A percentile compares a stretch with the other conserved stretches of the same genome.
phyloP scores from a whole-genome alignment of 2,888 invertebrate genomes.

The Acanthosepion lycidas region DNA sequence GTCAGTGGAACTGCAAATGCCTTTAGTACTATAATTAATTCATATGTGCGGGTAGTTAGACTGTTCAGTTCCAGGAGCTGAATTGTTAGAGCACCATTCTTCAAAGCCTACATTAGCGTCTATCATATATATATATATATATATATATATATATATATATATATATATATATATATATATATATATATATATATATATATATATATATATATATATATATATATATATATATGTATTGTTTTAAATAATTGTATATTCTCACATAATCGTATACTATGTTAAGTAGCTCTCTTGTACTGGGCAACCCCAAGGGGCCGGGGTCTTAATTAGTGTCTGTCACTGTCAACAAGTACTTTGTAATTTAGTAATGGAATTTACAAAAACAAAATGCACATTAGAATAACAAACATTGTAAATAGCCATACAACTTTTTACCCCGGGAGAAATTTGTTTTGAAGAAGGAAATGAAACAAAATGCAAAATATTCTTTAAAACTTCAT shows the following conservation, averaged over 20 bases:
- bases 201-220: background rate
- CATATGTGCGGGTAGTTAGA: too few species aligned
- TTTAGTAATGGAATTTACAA: conserved; percentile 17
- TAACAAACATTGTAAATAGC: background rate
- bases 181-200: background rate
- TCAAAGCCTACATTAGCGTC: too few species aligned
- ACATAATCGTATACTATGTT: background rate
- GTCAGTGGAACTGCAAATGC: too few species aligned
- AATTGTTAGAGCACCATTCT: too few species aligned
- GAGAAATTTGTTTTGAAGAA: background rate
- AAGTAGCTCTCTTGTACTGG: background rate
- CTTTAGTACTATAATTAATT: too few species aligned
- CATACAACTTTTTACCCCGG: background rate
- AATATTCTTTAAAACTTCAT: background rate
- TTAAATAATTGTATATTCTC: background rate
- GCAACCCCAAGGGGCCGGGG: background rate
- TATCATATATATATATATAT: background rate
- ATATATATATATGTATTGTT: background rate
- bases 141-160: background rate
- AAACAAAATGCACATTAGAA: background rate
- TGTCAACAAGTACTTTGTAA: conserved; percentile 21
- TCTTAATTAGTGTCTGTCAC: background rate
- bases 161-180: background rate
- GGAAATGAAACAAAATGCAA: background rate
- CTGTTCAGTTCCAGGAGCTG: too few species aligned